A percentile compares a stretch with the other conserved stretches of the same genome.
Conservation (phyloP, 2,113 vertebrate species). For the Lucifuga dentata region DNA sequence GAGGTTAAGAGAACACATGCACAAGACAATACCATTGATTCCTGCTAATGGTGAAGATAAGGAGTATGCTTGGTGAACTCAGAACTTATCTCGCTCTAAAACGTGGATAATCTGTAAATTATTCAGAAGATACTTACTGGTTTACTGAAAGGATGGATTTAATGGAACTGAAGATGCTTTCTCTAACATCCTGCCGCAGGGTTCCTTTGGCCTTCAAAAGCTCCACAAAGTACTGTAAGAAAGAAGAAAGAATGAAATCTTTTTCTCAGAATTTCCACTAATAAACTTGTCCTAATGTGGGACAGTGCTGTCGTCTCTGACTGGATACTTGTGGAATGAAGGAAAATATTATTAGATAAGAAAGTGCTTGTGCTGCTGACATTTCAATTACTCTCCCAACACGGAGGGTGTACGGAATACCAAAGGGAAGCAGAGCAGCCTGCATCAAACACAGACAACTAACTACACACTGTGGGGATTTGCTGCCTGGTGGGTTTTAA, state of each 20-base stretch:
- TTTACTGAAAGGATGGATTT: slow-evolving; percentile 89
- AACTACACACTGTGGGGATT: background rate
- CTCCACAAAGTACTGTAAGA: slow-evolving; percentile 89
- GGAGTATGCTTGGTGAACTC: slow-evolving; percentile 54
- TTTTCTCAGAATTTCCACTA: slow-evolving; percentile 37
- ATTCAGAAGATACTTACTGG: slow-evolving; percentile 92
- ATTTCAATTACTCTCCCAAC: slow-evolving; percentile 69
- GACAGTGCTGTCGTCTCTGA: slow-evolving; percentile 22
- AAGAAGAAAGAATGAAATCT: slow-evolving; percentile 53
- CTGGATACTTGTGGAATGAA: slow-evolving; percentile 49
- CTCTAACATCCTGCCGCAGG: slow-evolving; percentile 84
- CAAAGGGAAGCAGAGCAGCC: background rate
- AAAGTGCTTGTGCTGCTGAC: slow-evolving; percentile 55
- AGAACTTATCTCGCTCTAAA: slow-evolving; percentile 76
- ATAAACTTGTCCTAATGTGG: slow-evolving; percentile 35
- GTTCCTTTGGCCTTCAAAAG: slow-evolving; percentile 94
- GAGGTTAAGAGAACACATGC: background rate
- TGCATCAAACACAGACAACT: background rate
- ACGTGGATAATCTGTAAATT: slow-evolving; percentile 82
- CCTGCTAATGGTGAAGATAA: slow-evolving; percentile 60
- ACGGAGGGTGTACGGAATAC: slow-evolving; percentile 36
- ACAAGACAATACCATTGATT: slow-evolving; percentile 48
- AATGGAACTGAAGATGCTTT: slow-evolving; percentile 91
- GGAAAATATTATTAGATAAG: slow-evolving; percentile 40
- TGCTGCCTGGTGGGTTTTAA: background rate